Evolutionary conservation across 2,888 invertebrate species (phyloP), one percentile per base, ranked within the genome.

Genomic region (Cyclophora punctaria): DNA sequence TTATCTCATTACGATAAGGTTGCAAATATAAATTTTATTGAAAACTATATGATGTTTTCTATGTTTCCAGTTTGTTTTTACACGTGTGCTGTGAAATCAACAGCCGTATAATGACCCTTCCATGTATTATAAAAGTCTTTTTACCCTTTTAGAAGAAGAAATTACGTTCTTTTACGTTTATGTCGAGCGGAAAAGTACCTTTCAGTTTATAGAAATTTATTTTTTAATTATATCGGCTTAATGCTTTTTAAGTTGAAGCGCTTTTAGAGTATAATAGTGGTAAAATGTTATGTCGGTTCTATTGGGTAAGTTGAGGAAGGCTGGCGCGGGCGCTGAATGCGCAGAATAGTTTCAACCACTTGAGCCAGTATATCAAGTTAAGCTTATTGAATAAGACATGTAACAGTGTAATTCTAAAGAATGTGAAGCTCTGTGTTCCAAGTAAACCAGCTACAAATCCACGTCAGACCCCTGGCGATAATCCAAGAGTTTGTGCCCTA

Each of bases 41-140:
- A 20, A 45, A 48, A 51, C 35, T 46, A 33, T 46, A 7, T n/a
- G 5, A 35, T 34, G 48, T 50, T 43, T 44, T 47, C 46, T 42
- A 45, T 55, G 73, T 73, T 52, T 71, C 63, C 64, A 74, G 68
- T 71, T 77, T 75, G 69, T 78, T 76, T 79, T 74, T 76, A 72
- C 75, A 78, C 80, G 76, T 75, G 66, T 80, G 79, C 78, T 71
- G 79, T 70, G 75, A 77, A 75, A 69, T 80, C 78, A 83, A 83
- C 71, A 74, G 65, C 71, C 82, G 78, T 81, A 73, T 80, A 80
- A 83, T 78, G 82, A 76, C 78, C 76, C 80, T 80, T 77, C 66
- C 73, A 71, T 71, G 72, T 76, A 79, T 81, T 80, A 82, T 79
- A 80, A 79, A 37, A 83, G 75, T 71, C 75, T 80, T 81, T 79